phyloP scores from a whole-genome alignment of 2,797 vertebrate genomes.

The Molossus alvarezi region DNA sequence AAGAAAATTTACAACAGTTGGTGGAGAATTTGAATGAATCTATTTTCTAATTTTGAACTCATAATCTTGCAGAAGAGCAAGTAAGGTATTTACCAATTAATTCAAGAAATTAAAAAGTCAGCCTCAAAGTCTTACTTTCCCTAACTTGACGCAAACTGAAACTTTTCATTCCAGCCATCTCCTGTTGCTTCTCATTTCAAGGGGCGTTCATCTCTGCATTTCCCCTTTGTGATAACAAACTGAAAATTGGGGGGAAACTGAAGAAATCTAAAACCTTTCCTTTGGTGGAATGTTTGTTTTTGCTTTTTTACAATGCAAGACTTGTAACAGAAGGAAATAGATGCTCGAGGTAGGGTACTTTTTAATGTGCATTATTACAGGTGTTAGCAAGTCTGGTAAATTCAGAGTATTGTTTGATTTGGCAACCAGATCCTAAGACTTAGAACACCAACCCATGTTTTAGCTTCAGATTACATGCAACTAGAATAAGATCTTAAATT shows the following conservation, averaged over 20 bases:
- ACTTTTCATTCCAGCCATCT: conserved; percentile 28
- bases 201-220: conserved; percentile 56
- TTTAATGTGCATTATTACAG: conserved; percentile 84
- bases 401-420: conserved; percentile 89
- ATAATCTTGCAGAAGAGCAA: conserved; percentile 60
- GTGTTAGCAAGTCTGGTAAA: conserved; percentile 89
- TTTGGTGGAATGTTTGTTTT: conserved; percentile 79
- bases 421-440: conserved; percentile 88
- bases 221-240: conserved; percentile 78
- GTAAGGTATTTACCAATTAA: conserved; percentile 77
- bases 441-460: conserved; percentile 87
- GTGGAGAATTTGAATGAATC: conserved; percentile 81
- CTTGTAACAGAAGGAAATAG: conserved; percentile 82
- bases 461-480: conserved; percentile 87
- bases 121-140: conserved; percentile 46
- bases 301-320: conserved; percentile 71
- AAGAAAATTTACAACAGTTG: conserved; percentile 81
- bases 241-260: not conserved
- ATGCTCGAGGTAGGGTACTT: conserved; percentile 72
- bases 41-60: conserved; percentile 80
- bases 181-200: conserved; percentile 61
- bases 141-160: conserved; percentile 42
- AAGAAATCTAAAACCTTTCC: conserved; percentile 81
- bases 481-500: conserved; percentile 87
- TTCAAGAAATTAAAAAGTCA: conserved; percentile 72